phyloP scores from a whole-genome alignment of 2,797 vertebrate genomes.

The Glyptemys insculpta region DNA sequence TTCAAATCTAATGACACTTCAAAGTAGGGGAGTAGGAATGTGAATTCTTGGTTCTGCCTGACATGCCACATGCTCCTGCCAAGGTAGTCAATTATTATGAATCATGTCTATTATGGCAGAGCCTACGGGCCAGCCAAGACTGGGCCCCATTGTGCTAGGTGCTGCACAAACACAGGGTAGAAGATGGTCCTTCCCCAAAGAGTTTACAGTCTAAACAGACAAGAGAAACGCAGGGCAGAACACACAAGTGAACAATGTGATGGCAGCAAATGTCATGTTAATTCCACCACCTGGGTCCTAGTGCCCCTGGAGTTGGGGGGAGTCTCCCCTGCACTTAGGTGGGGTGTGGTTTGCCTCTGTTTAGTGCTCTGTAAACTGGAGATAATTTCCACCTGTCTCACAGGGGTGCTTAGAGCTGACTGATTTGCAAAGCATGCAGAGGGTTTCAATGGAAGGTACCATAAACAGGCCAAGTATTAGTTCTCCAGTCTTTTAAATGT shows the following conservation, averaged over 20 bases:
- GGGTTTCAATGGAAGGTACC: neutral
- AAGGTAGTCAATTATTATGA: neutral
- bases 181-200: neutral
- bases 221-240: neutral
- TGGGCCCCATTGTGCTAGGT: neutral
- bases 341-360: neutral
- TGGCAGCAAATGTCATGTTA: neutral
- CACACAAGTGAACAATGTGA: neutral
- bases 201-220: neutral
- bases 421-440: neutral
- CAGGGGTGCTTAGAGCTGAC: neutral
- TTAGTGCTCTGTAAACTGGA: neutral
- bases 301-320: neutral
- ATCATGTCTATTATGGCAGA: neutral
- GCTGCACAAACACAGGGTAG: neutral
- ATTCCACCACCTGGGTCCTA: neutral
- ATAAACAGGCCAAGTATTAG: neutral
- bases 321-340: neutral
- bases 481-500: neutral
- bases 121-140: neutral
- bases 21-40: neutral
- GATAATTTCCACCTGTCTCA: neutral
- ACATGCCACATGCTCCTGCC: accelerated
- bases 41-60: neutral
- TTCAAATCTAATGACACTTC: neutral